Evolutionary conservation across 2,888 invertebrate species (phyloP), one percentile per base, ranked within the genome.

Genomic region (Diabrotica balteata): DNA sequence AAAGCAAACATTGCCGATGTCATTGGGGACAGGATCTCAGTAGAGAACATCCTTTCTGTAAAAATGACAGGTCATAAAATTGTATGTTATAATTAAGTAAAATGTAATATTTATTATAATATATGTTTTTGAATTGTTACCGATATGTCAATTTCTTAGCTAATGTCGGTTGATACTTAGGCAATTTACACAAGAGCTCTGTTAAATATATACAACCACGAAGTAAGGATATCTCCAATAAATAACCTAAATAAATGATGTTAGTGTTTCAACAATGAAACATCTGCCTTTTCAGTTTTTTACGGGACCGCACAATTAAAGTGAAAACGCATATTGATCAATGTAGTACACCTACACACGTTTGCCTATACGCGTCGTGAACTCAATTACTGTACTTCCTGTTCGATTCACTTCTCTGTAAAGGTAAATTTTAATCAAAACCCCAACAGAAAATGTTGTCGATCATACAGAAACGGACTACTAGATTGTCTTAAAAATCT

Each of bases 301-400:
- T 63, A 45, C 62, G 59, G 51, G 64, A 60, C 69, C 55, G 71
- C 70, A 77, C 75, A 76, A 77, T 75, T 76, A 76, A 78, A 76
- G 78, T 76, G 77, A 78, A 78, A 78, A 77, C 76, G 73, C 75
- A 72, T 72, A 73, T 72, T 74, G 73, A 72, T 73, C 73, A 73
- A 71, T 65, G 64, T 65, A 63, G 65, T 69, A 73, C 73, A 70
- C 73, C 73, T 70, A 73, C 73, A 69, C 72, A 64, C 55, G 55
- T 57, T 49, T 65, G 65, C 58, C 69, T 66, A 62, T 64, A 69
- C 69, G 69, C 64, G 67, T 65, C 71, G 68, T 72, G 72, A 73
- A 76, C 73, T 74, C 76, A 76, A 76, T 75, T 75, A 76, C 73
- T 71, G 64, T 69, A 76, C 76, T 76, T 76, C 76, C 76, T 76